Evolutionary conservation across 1,140 invertebrate genomes (phyloP).

Genomic region (Scylla paramamosain): DNA sequence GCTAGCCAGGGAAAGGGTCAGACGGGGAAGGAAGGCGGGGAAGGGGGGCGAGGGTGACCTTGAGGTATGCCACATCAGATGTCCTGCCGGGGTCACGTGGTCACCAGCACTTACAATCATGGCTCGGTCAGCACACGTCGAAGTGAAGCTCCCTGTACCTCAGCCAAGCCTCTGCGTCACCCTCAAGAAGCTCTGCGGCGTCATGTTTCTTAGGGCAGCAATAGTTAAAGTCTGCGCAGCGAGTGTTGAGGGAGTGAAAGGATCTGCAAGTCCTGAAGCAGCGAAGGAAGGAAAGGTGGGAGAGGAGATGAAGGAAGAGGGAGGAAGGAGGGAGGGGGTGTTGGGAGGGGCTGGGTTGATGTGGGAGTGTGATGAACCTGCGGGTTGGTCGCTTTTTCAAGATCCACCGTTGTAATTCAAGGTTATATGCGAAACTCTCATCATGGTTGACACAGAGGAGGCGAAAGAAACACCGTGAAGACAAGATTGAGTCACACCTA

Average conservation of each 20-base stretch:
- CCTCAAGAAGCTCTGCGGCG: not conserved
- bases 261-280: not conserved
- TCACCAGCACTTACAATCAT: not conserved
- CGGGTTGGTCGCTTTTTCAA: conserved; percentile 10
- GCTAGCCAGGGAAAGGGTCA: not conserved
- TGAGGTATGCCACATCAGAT: not conserved
- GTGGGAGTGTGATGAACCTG: not conserved
- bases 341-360: not conserved
- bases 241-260: not conserved
- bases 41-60: not conserved
- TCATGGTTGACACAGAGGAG: not conserved
- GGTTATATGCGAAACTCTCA: not conserved
- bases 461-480: not conserved
- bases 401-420: not conserved
- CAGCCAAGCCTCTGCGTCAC: not conserved
- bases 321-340: not conserved
- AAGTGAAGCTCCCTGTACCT: not conserved
- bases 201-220: not conserved
- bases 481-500: not conserved
- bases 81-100: not conserved
- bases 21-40: not conserved
- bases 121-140: not conserved
- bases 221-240: not conserved
- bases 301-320: not conserved
- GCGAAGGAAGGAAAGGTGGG: not conserved